These are phyloP conservation scores for Hypothenemus hampei DNA, from an alignment of 1,140 invertebrate species.

Conservation along the genomic window DNA sequence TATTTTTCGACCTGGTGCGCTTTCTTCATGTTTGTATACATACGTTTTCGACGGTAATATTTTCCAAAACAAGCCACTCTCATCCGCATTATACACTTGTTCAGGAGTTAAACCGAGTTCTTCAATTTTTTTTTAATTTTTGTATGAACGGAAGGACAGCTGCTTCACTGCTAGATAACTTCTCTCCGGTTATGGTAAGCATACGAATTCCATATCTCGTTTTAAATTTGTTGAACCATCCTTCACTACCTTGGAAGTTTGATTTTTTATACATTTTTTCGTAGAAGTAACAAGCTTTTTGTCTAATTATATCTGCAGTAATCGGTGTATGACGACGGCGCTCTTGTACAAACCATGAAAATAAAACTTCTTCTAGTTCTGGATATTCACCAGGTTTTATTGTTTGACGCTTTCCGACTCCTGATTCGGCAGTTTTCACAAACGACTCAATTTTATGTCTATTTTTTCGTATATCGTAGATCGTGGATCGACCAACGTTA, in stretches of 20 bases:
- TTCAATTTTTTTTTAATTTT: conserved; percentile 13
- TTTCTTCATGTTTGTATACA: conserved; percentile 15
- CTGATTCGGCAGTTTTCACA: too few relatives aligned
- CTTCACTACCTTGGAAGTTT: conserved; percentile 8
- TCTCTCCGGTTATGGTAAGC: conserved; percentile 38
- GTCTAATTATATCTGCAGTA: too few relatives aligned
- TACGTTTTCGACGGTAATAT: conserved; percentile 33
- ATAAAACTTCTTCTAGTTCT: too few relatives aligned
- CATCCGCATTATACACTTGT: conserved; percentile 27
- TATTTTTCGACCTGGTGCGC: conserved; percentile 17
- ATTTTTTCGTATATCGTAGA: too few relatives aligned
- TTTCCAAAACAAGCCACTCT: conserved; percentile 20
- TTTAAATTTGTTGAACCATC: conserved; percentile 38
- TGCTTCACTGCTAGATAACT: conserved; percentile 32
- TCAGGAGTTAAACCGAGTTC: conserved; percentile 6
- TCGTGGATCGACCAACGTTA: too few relatives aligned
- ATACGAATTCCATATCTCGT: conserved; percentile 40
- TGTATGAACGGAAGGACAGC: conserved; percentile 22
- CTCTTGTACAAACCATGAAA: too few relatives aligned
- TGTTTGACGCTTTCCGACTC: too few relatives aligned
- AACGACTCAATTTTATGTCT: too few relatives aligned
- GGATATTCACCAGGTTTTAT: too few relatives aligned
- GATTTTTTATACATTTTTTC: too few relatives aligned
- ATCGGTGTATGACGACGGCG: too few relatives aligned
- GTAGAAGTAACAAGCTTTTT: too few relatives aligned